Evolutionary conservation across 35 echinoderm and acorn worm genomes (phyloP), one percentile per base, ranked within the genome.

Genomic region (Stichopus chloronotus): DNA sequence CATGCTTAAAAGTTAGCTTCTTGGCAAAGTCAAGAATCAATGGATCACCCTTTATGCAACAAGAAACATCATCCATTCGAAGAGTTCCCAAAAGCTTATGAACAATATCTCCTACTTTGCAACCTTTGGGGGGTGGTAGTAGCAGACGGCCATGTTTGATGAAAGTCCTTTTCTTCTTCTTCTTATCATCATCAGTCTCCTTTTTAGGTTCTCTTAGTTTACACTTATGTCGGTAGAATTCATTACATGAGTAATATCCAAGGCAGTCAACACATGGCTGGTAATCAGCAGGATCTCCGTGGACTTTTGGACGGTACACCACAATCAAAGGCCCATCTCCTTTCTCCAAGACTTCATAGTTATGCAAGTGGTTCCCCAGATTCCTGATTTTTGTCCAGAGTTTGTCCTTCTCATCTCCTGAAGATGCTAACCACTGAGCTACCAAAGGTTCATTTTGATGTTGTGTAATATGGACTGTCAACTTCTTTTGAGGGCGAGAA

Each of bases 351-450:
- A 95, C 94, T 21, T 93, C 60, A 68, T 82, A 88, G 30, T 93
- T 95, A 58, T 95, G 94, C 12, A 81, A 17, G 58, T 95, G 94
- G 59, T 95, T 95, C 55, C 94, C 94, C 53, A 81, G 68, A 63
- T 95, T 89, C 72, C 74, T 59, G 6, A 92, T 87, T 72, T 84
- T 93, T 19, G 69, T 80, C 81, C 91, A 92, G 4, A 86, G 90
- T 92, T 59, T 79, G 56, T 95, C 81, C 87, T 86, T 94, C 58
- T 87, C 84, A 86, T n/a, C 82, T 78, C 94, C 82, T 92, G 83
- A 88, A 24, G 30, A 22, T 58, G 94, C 87, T 61, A 95, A 71
- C 61, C 61, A 87, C 81, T 88, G 23, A 78, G 94, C 90, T 60
- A 88, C 90, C 90, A 92, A 55, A 5, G 83, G 22, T 79, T 78